Base-by-base conservation (phyloP, 2,888 invertebrate genomes). In the Caenorhabditis virilis region DNA sequence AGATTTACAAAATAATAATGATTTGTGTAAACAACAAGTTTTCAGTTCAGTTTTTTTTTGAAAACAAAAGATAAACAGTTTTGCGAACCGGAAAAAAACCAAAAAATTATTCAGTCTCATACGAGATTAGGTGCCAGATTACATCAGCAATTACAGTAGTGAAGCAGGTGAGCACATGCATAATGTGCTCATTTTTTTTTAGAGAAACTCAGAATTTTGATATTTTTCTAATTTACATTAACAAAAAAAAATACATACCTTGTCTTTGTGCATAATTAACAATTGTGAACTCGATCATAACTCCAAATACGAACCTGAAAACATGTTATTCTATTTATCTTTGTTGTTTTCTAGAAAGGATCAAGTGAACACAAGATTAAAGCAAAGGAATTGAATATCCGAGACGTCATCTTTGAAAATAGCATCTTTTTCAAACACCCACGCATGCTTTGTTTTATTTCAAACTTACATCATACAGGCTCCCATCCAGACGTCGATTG, bases 401-500 rank as follows among this genome's bases (percentile, higher is more conserved):
- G 30, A 30, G 13, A 30, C 30, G 30, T 13, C 30, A 54, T 55
- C 55, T 55, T 50, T 50, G 55, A 51, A 62, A 43, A 36, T 18
- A 13, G 6, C 13, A 6, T 30, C 6, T 9, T 30, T 13, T 30
- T 30, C 30, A 30, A n/a, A n/a, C n/a, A n/a, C n/a, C n/a, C n/a
- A n/a, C n/a, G n/a, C n/a, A n/a, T n/a, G 25, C 11, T 41, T 36
- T 43, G 18, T 42, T 25, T 49, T 56, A 53, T 45, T 38, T 41
- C 46, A 35, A 42, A 64, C 72, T 71, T 41, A 75, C 74, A 76
- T 71, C 77, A 76, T 78, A 43, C 76, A 78, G 16, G 78, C 72
- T 4, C 78, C 78, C 77, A 79, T 77, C 76, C 77, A 78, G 2
- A 79, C 76, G 46, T 79, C 77, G 46, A 79, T 76, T 2, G 78